A percentile compares a stretch with the other conserved stretches of the same genome.
Conservation (phyloP, 2,113 vertebrate species). For the Cebus imitator region DNA sequence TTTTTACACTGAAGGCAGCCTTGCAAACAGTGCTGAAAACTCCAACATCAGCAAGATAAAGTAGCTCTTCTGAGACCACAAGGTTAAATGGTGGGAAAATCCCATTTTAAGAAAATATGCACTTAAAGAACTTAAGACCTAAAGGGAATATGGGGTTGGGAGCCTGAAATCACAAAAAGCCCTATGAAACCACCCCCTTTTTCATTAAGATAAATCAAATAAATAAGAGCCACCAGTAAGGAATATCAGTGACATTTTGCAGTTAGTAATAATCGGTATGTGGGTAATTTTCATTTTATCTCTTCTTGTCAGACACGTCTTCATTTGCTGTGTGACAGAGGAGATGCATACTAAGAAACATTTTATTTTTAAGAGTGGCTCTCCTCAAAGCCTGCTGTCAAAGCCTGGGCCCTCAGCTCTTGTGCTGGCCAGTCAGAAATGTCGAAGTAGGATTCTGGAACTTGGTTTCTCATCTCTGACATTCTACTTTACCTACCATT, state of each 20-base stretch:
- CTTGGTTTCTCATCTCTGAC: neutral
- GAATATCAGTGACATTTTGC: neutral
- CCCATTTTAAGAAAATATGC: neutral
- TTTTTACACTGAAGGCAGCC: neutral
- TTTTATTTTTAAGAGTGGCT: neutral
- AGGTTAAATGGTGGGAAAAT: neutral
- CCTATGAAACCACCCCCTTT: neutral
- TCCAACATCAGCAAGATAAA: rapidly evolving
- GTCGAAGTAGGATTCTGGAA: neutral
- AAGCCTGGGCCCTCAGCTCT: neutral
- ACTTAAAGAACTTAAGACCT: neutral
- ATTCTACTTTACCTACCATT: neutral
- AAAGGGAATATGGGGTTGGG: neutral
- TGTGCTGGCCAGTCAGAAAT: neutral
- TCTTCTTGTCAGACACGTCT: neutral
- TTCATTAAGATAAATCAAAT: neutral
- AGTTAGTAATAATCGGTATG: neutral
- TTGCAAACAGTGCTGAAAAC: neutral
- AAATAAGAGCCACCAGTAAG: neutral
- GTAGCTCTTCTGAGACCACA: neutral
- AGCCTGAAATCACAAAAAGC: neutral
- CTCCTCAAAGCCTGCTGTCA: neutral
- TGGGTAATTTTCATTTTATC: neutral
- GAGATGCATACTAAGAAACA: neutral
- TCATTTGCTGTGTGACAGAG: neutral